Percentiles rank a stretch among this genome's conserved stretches.
Conservation (phyloP, 2,797 vertebrate genomes). For the Anomalospiza imberbis region DNA sequence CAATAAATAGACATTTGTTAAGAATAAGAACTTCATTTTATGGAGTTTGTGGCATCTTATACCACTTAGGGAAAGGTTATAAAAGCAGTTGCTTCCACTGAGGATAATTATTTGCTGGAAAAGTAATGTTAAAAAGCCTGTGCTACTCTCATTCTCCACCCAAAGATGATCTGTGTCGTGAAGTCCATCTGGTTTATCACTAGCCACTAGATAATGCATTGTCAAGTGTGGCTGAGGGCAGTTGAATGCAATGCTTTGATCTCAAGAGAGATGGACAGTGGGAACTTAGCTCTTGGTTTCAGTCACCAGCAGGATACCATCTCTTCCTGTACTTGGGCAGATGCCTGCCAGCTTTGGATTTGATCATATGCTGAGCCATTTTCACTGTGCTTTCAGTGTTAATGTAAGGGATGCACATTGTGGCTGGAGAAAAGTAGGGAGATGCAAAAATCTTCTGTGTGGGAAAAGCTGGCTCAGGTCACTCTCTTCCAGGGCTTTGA, state of each 20-base stretch:
- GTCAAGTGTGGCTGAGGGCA: background rate
- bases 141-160: background rate
- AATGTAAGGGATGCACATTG: no score
- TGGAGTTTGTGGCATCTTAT: background rate
- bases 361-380: accelerated
- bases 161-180: background rate
- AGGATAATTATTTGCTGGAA: background rate
- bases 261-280: background rate
- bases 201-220: background rate
- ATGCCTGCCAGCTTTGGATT: background rate
- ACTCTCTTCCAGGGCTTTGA: background rate
- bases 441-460: background rate
- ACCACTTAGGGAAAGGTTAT: background rate
- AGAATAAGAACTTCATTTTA: background rate
- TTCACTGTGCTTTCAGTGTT: background rate
- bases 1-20: background rate
- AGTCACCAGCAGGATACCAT: background rate
- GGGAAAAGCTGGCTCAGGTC: background rate
- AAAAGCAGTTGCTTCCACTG: background rate
- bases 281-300: background rate
- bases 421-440: background rate
- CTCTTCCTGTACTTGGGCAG: background rate
- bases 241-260: background rate
- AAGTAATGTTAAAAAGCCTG: background rate
- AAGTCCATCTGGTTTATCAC: background rate